phyloP scores from a whole-genome alignment of 2,888 invertebrate genomes.

The Hirudinaria manillensis region DNA sequence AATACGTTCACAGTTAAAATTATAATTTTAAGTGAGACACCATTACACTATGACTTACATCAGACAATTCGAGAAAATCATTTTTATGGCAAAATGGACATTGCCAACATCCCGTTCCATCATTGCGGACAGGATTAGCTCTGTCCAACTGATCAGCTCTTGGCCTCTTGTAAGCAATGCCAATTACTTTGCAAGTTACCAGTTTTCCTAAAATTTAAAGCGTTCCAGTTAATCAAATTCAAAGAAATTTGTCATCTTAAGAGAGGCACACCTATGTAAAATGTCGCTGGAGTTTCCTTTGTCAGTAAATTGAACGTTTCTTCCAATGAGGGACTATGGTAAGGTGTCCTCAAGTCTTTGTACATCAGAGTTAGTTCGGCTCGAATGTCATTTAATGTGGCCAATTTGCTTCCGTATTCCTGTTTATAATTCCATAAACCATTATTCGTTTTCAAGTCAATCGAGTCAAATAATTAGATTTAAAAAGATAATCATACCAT shows the following conservation, averaged over 20 bases:
- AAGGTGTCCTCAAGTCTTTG: slow-evolving; percentile 77
- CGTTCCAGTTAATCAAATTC: not conserved
- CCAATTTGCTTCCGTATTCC: slow-evolving; percentile 64
- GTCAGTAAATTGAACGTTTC: slow-evolving; percentile 89
- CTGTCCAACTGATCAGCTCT: slow-evolving; percentile 87
- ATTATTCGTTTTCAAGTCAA: not conserved
- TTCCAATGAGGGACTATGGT: slow-evolving; percentile 72
- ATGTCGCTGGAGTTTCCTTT: slow-evolving; percentile 88
- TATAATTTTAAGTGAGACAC: too few species aligned
- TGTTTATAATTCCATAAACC: slow-evolving; percentile 55
- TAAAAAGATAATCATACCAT: not conserved
- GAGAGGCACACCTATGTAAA: slow-evolving; percentile 66
- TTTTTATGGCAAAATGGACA: slow-evolving; percentile 94
- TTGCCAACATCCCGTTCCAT: slow-evolving; percentile 89
- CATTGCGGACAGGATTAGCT: slow-evolving; percentile 88
- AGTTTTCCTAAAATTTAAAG: slow-evolving; percentile 56
- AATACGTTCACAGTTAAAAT: too few species aligned
- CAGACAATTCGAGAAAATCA: slow-evolving; percentile 88
- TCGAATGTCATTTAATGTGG: slow-evolving; percentile 91
- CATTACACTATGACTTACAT: slow-evolving; percentile 64
- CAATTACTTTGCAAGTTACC: slow-evolving; percentile 60
- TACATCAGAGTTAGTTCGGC: slow-evolving; percentile 88
- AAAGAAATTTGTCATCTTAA: not conserved
- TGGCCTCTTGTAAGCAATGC: slow-evolving; percentile 79
- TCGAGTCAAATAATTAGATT: too few species aligned